These are phyloP conservation scores for Axea sp. DNA, from an alignment of 2,888 invertebrate genomes.

Conservation along the genomic window DNA sequence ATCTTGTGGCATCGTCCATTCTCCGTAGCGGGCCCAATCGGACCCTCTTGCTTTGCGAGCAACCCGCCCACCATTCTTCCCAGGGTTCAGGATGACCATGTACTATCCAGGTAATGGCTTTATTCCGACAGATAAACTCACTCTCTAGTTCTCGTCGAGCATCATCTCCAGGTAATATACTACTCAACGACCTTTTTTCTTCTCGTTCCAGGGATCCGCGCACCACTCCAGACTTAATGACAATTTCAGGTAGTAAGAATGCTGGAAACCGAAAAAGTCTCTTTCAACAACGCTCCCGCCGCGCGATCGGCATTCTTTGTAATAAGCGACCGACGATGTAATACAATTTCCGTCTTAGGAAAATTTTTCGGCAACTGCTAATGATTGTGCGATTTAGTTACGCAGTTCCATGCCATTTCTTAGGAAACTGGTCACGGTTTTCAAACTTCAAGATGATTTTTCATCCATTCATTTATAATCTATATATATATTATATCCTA, in stretches of 20 bases:
- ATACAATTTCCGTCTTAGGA: constrained; percentile 64
- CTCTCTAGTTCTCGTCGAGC: constrained; percentile 62
- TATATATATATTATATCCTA: too few relatives aligned
- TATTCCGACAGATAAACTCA: constrained; percentile 68
- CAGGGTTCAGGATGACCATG: constrained; percentile 65
- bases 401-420: constrained; percentile 11
- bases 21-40: constrained; percentile 48
- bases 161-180: constrained; percentile 64
- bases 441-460: too few relatives aligned
- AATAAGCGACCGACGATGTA: constrained; percentile 61
- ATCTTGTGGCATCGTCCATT: constrained; percentile 57
- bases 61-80: constrained; percentile 68
- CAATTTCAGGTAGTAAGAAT: constrained; percentile 70
- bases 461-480: too few relatives aligned
- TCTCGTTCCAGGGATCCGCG: constrained; percentile 51
- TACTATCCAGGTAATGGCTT: constrained; percentile 70
- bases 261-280: constrained; percentile 65
- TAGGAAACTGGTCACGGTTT: too few relatives aligned
- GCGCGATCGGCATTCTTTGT: constrained; percentile 63
- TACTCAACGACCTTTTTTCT: constrained; percentile 63
- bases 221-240: constrained; percentile 65
- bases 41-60: constrained; percentile 53
- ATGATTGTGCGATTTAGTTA: constrained; percentile 5
- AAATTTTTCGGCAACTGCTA: constrained; percentile 29
- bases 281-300: constrained; percentile 62